Percentiles rank a stretch among this genome's conserved stretches.
phyloP scores from a whole-genome alignment of 2,888 invertebrate genomes.

The Teinopalpus imperialis region DNA sequence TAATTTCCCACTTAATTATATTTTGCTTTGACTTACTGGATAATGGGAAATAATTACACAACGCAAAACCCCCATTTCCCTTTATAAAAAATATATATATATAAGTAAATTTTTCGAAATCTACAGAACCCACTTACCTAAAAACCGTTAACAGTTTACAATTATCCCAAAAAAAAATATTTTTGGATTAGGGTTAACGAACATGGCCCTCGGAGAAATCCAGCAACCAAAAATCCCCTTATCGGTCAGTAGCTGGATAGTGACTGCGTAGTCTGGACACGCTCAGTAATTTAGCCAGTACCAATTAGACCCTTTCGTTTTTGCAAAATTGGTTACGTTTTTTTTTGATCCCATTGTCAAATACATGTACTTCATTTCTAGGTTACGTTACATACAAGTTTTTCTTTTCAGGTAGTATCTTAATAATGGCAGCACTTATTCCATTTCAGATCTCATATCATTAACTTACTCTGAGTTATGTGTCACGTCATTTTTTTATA shows the following conservation, averaged over 20 bases:
- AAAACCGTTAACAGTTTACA: conserved; percentile 27
- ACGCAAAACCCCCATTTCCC: conserved; percentile 32
- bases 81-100: conserved; percentile 31
- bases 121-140: conserved; percentile 29
- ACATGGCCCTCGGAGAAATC: conserved; percentile 98
- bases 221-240: conserved; percentile 99
- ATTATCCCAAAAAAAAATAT: conserved; percentile 24
- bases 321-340: no score
- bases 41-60: conserved; percentile 33
- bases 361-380: no score
- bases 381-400: no score
- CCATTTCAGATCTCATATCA: no score
- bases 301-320: conserved; percentile 72
- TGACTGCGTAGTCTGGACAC: conserved; percentile 97
- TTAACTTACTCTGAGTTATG: no score
- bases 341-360: no score
- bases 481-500: no score
- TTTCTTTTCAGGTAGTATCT: no score
- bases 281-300: conserved; percentile 92
- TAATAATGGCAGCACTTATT: no score
- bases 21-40: conserved; percentile 27
- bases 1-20: conserved; percentile 30
- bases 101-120: conserved; percentile 31
- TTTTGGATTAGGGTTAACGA: conserved; percentile 28
- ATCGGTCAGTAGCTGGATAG: conserved; percentile 99